A percentile compares a stretch with the other conserved stretches of the same genome.
Evolutionary conservation across 2,113 vertebrate species (phyloP).

Genomic region (Hippocampus barbouri): DNA sequence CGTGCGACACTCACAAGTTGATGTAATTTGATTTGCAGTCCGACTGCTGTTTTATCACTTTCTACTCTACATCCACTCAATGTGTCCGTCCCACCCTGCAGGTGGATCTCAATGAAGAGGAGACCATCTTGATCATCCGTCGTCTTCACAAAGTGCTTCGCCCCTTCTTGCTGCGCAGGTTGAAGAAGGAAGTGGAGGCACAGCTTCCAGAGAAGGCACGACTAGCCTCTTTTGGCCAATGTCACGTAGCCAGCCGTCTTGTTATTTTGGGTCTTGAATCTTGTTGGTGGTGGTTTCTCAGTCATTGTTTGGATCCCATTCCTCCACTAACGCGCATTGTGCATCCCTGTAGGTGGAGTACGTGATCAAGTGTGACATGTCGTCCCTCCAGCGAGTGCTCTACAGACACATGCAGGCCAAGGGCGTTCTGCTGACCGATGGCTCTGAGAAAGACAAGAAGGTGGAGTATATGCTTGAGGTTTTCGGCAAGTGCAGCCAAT

Average conservation of each 20-base stretch:
- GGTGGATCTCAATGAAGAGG: slow-evolving; percentile 97
- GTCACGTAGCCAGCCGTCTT: background rate
- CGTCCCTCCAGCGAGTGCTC: slow-evolving; percentile 87
- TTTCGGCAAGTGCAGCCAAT: too few relatives aligned
- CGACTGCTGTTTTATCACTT: too few relatives aligned
- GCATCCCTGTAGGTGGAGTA: slow-evolving; percentile 82
- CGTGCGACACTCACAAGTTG: too few relatives aligned
- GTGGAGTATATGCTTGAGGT: slow-evolving; percentile 46
- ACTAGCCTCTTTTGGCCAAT: background rate
- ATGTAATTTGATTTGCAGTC: too few relatives aligned
- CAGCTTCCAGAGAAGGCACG: slow-evolving; percentile 92
- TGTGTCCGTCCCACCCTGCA: slow-evolving; percentile 35
- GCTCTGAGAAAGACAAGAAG: slow-evolving; percentile 98
- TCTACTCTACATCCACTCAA: background rate
- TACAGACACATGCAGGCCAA: slow-evolving; percentile 98
- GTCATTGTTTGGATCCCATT: background rate
- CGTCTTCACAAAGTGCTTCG: slow-evolving; percentile 94
- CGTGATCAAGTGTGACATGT: slow-evolving; percentile 98
- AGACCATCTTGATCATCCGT: slow-evolving; percentile 95
- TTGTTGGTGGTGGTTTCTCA: background rate
- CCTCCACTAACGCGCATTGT: background rate
- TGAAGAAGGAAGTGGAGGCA: slow-evolving; percentile 97
- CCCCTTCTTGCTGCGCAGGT: slow-evolving; percentile 89
- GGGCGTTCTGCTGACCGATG: slow-evolving; percentile 90
- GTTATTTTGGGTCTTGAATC: background rate